Base-by-base conservation (phyloP, 2,888 invertebrate genomes). In the Catocala fraxini region DNA sequence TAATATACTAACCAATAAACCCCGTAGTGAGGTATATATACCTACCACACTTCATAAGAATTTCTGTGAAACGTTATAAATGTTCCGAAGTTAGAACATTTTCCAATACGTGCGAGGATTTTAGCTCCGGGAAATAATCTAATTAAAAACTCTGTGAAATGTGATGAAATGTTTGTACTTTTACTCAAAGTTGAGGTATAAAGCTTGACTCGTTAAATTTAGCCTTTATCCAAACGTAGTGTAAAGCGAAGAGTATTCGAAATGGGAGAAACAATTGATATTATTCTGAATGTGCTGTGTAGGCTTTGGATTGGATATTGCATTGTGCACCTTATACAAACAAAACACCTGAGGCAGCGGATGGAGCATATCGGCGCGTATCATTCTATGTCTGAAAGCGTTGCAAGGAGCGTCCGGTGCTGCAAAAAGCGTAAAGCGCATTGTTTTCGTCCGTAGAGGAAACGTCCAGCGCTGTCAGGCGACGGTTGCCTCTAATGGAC, bases 341-440 rank as follows among this genome's bases (percentile, higher is more conserved):
- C 75, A 73, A 79, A 78, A 80, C 76, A 76, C 77, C 77, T 80
- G 75, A 78, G 77, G 73, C 73, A 73, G 68, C 75, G 74, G 80
- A 79, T 80, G 79, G 68, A 77, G 79, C 86, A 81, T 88, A 90
- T 87, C 88, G 80, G 70, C 73, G 80, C 80, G 84, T 86, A 89
- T 89, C 87, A 81, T 87, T 87, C 81, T 82, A 71, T 77, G 76
- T 85, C 89, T 88, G 85, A 89, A 89, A 87, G 82, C 81, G 73
- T 71, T 76, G 84, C 81, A 85, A 87, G 84, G 80, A 86, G 81
- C 84, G 85, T 88, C 87, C 83, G 84, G 71, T 73, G 80, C 64
- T 82, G 82, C 84, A 91, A 92, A 92, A 91, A 91, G 88, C 85
- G 85, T 87, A 88, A 87, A 87, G 85, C 82, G 83, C 83, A 89